Evolutionary conservation across 2,888 invertebrate genomes (phyloP).

Genomic region (Salticus scenicus): DNA sequence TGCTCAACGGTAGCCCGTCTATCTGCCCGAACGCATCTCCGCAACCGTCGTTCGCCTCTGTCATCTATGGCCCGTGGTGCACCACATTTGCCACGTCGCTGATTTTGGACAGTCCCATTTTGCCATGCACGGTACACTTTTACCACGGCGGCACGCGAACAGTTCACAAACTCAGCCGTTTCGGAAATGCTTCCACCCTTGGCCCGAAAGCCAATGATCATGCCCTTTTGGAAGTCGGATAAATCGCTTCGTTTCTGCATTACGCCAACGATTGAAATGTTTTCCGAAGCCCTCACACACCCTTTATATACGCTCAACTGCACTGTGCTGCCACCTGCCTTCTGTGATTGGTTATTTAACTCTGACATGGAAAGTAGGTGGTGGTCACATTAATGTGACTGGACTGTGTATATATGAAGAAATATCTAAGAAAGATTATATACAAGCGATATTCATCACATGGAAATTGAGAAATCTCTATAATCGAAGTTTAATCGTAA

Average conservation of each 20-base stretch:
- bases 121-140: neutral
- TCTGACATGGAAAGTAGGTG: too few relatives aligned
- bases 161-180: neutral
- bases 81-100: too few relatives aligned
- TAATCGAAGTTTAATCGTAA: too few relatives aligned
- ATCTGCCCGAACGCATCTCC: neutral
- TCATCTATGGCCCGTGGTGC: too few relatives aligned
- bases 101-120: too few relatives aligned
- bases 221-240: neutral
- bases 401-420: too few relatives aligned
- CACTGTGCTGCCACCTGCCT: conserved; percentile 27
- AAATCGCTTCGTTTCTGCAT: conserved; percentile 7
- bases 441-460: too few relatives aligned
- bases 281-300: conserved; percentile 7
- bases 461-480: too few relatives aligned
- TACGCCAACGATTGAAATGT: conserved; percentile 11
- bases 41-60: neutral
- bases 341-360: conserved; percentile 27
- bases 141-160: neutral
- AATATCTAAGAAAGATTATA: too few relatives aligned
- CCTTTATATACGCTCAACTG: conserved; percentile 22
- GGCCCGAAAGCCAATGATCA: conserved; percentile 4
- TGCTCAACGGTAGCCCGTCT: conserved; percentile 2
- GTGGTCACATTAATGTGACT: too few relatives aligned
- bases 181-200: conserved; percentile 11